Conservation (phyloP, 2,797 vertebrate genomes). For the Ceryle rudis region DNA sequence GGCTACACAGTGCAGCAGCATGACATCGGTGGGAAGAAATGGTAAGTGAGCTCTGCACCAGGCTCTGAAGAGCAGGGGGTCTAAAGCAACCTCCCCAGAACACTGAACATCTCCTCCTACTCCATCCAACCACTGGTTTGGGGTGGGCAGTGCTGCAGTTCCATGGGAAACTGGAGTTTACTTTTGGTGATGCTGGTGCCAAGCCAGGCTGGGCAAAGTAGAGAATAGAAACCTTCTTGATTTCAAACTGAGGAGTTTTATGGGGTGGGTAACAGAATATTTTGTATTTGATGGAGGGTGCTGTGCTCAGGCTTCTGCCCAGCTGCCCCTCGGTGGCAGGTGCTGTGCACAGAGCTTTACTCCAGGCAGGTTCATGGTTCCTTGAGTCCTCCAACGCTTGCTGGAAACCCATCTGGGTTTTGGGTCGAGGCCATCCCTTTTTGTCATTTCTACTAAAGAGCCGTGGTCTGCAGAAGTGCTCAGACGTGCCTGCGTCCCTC, state of each 20-base stretch:
- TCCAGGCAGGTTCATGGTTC: neutral
- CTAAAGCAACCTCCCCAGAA: rapidly evolving
- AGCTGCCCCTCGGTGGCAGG: rapidly evolving
- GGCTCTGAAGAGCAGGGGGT: neutral
- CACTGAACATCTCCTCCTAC: rapidly evolving
- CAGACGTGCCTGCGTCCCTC: rapidly evolving
- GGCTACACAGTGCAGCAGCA: conserved; percentile 98
- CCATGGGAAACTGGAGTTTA: neutral
- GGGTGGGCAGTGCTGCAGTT: neutral
- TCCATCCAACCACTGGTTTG: rapidly evolving
- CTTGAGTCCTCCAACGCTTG: rapidly evolving
- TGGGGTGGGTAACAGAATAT: rapidly evolving
- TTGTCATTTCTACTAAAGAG: neutral
- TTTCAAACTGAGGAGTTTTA: neutral
- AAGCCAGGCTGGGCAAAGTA: neutral
- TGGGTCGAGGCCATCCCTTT: rapidly evolving
- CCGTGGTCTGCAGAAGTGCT: rapidly evolving
- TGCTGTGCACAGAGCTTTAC: neutral
- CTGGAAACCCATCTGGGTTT: neutral
- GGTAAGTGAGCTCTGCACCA: conserved; percentile 77
- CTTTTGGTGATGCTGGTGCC: neutral
- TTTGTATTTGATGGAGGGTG: neutral
- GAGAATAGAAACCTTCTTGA: rapidly evolving
- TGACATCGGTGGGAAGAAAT: conserved; percentile 90
- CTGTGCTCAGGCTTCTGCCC: neutral